Evolutionary conservation across 1,140 invertebrate genomes (phyloP).

Genomic region (Drosophila tristis): DNA sequence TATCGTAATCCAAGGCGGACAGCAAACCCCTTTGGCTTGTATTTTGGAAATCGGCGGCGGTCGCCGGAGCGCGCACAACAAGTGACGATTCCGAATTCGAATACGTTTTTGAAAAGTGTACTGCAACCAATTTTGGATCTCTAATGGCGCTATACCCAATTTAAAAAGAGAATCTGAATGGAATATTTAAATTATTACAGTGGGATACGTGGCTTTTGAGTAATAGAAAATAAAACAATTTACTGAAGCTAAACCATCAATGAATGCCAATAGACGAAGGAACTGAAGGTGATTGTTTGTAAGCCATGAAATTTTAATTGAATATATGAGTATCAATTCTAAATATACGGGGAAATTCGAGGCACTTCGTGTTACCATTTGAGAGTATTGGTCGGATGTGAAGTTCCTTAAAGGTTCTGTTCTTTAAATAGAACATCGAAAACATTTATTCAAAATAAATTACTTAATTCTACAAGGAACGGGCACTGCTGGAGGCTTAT

Average conservation of each 20-base stretch:
- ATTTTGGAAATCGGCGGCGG: slow-evolving; percentile 5
- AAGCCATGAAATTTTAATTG: slow-evolving; percentile 28
- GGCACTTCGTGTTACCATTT: not conserved
- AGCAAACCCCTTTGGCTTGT: too few relatives aligned
- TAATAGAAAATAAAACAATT: slow-evolving; percentile 9
- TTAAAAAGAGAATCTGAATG: not conserved
- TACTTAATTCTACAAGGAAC: too few relatives aligned
- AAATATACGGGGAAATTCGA: not conserved
- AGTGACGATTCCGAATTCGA: slow-evolving; percentile 52
- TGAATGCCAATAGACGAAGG: not conserved
- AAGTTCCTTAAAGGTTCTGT: too few relatives aligned
- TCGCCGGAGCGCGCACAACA: slow-evolving; percentile 51
- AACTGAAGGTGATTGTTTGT: slow-evolving; percentile 22
- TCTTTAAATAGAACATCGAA: too few relatives aligned
- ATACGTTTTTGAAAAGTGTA: slow-evolving; percentile 7
- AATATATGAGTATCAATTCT: slow-evolving; percentile 5
- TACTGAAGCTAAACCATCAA: not conserved
- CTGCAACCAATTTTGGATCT: not conserved
- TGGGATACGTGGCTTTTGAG: slow-evolving; percentile 19
- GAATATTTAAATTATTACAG: slow-evolving; percentile 1
- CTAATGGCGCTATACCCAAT: not conserved
- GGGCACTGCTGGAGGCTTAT: too few relatives aligned
- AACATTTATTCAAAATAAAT: too few relatives aligned
- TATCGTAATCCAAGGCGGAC: slow-evolving; percentile 29
- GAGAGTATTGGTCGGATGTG: not conserved